phyloP scores from a whole-genome alignment of 1,140 invertebrate genomes.

The Lasaia peninsularis region DNA sequence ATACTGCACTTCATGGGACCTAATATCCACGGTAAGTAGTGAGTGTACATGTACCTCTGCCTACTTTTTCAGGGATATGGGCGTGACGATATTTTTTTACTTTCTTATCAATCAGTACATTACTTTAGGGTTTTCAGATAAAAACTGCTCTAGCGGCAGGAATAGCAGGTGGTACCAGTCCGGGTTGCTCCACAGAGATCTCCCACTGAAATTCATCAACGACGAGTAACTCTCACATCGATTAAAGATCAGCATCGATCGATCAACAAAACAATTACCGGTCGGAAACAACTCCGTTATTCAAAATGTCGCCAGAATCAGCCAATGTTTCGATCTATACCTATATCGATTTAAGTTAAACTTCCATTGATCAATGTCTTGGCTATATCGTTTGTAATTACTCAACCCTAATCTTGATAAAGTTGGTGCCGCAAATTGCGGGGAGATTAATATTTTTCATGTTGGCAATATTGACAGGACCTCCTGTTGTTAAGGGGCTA shows the following conservation, averaged over 20 bases:
- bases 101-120: too few relatives aligned
- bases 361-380: constrained; percentile 8
- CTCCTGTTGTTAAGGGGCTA: constrained; percentile 4
- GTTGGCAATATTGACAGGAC: constrained; percentile 6
- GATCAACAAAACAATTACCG: constrained; percentile 2
- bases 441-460: constrained; percentile 1
- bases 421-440: constrained; percentile 3
- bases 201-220: too few relatives aligned
- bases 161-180: too few relatives aligned
- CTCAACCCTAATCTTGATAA: constrained; percentile 7
- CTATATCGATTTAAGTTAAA: constrained; percentile 5
- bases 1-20: too few relatives aligned
- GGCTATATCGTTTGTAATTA: constrained; percentile 5
- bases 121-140: too few relatives aligned
- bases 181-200: too few relatives aligned
- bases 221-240: not conserved
- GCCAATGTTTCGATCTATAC: not conserved
- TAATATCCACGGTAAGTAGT: too few relatives aligned
- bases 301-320: not conserved
- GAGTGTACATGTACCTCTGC: too few relatives aligned
- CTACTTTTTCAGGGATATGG: too few relatives aligned
- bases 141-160: too few relatives aligned
- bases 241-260: not conserved
- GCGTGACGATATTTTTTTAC: too few relatives aligned
- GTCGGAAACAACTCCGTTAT: not conserved